Conservation (phyloP, 2,113 vertebrate genomes). For the Arenaria interpres region DNA sequence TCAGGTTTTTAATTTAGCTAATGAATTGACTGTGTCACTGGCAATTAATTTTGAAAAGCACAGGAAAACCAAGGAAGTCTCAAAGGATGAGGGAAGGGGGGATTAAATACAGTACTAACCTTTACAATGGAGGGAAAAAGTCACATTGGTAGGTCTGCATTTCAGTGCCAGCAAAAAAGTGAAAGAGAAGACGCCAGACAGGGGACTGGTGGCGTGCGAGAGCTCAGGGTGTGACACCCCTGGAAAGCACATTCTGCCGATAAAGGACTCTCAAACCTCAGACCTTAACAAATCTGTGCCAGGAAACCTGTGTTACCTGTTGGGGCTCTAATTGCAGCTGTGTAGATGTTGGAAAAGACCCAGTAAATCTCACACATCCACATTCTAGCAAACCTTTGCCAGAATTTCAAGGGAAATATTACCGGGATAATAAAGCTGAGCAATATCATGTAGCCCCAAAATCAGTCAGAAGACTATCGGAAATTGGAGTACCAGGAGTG, state of each 20-base stretch:
- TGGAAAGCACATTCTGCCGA: not conserved
- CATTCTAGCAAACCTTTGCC: not conserved
- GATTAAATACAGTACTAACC: not conserved
- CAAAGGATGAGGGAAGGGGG: not conserved
- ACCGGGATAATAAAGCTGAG: not conserved
- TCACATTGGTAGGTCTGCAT: not conserved
- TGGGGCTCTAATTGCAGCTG: not conserved
- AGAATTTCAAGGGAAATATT: not conserved
- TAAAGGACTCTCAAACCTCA: not conserved
- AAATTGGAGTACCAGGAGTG: not conserved
- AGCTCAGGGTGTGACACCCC: not conserved
- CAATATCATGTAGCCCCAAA: not conserved
- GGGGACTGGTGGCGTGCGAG: not conserved
- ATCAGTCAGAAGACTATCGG: not conserved
- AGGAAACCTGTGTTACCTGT: not conserved
- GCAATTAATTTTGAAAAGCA: conserved; percentile 50
- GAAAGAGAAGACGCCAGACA: not conserved
- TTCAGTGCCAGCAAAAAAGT: conserved; percentile 10
- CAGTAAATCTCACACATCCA: not conserved
- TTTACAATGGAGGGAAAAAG: not conserved
- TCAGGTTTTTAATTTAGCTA: conserved; percentile 52
- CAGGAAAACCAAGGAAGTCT: conserved; percentile 47
- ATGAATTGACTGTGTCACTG: conserved; percentile 28
- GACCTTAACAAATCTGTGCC: not conserved
- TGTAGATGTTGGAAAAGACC: not conserved